Evolutionary conservation across 2,113 vertebrate species (phyloP), one percentile per base, ranked within the genome.

Genomic region (Brachionichthys hirsutus): DNA sequence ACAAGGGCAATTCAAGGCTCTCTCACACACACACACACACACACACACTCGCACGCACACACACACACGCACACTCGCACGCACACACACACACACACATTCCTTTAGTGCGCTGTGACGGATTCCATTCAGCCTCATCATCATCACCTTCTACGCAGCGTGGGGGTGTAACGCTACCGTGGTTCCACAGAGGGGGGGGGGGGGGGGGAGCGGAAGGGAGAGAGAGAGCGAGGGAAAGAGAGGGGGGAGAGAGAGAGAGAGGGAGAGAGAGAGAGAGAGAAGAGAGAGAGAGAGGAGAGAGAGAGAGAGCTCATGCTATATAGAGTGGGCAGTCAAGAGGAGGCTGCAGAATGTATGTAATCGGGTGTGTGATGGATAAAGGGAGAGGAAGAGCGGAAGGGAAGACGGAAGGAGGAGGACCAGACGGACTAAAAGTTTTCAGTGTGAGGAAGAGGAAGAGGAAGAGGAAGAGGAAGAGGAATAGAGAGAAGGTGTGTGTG

Each of bases 101-200:
- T 55, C 46, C 60, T 67, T 75, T 16, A 52, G 45, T 68, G 19
- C 10, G 5, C 50, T 67, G 12, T 43, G 12, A n/a, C 49, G 40
- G 46, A 57, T 46, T 61, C 70, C 51, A 74, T 83, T 85, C 77
- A 86, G 67, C 61, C 65, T 76, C 56, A 78, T 78, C 67, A 54
- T 84, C 48, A 62, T 40, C 54, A 6, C 47, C 81, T 50, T 75
- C 77, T 83, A 80, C 74, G 54, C 72, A 20, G 51, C 18, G 1
- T 48, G 64, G 81, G 81, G 73, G 81, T 79, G 89, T 83, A 82
- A 70, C 80, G 76, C 89, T 86, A 65, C 19, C 67, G 81, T 78
- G 87, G 81, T 85, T 90, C 91, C 92, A 91, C 85, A 84, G 89
- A 80, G 69, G 79, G 77, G 36, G n/a, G 70, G 77, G 69, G 60